Base-by-base conservation (phyloP, 2,888 invertebrate genomes). In the Sinopyrophorus schimmeli region DNA sequence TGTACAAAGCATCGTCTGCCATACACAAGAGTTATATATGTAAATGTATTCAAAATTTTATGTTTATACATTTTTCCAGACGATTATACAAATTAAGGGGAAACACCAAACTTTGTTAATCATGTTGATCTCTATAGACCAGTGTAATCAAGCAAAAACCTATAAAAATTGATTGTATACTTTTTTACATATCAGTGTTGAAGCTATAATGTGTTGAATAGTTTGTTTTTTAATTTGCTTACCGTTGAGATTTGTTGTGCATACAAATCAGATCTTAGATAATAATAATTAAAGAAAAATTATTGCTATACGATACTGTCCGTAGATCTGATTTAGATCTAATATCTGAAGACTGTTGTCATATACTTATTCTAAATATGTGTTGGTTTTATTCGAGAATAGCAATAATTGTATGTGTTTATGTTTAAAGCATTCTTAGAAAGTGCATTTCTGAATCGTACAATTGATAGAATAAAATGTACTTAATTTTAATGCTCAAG, bases 391-490 rank as follows among this genome's bases (percentile, higher is more conserved):
- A 41, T 49, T 34, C 26, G 20, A 49, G 58, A 60, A 69, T 70
- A 70, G 70, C 70, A 70, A 70, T 70, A 70, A 70, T 64, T 67
- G 61, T 64, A 64, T 67, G 67, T 68, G 55, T 57, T 54, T 54
- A 56, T 39, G 43, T 51, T n/a, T 53, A 34, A 49, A 38, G 49
- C 57, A 52, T 46, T 47, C 32, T 28, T 52, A 42, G 39, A 47
- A 50, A 35, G 40, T 50, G 50, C 47, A 48, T 48, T 42, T 43
- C 31, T 41, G 35, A 48, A 37, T 38, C 34, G 50, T 54, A 53
- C 53, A 53, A 44, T 57, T 47, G 47, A 48, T 41, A 50, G 32
- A 44, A 43, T 44, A 53, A 43, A 47, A 59, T 61, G 65, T 65
- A 65, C 63, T 65, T 65, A 65, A 66, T 65, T 65, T 65, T 65